Conservation (phyloP, 2,888 invertebrate genomes). For the Amiota minor region DNA sequence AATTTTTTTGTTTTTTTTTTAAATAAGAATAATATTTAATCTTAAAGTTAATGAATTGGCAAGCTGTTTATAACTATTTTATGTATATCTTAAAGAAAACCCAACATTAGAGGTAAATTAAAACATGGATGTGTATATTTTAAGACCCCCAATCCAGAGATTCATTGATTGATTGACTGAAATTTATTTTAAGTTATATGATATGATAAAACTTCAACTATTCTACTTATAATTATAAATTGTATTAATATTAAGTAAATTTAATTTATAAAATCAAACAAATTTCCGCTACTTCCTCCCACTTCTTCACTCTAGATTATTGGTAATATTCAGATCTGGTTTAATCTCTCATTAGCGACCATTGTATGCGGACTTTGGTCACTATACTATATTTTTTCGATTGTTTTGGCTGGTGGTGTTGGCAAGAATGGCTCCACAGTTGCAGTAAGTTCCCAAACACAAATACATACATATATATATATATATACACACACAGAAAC, state of each 20-base stretch:
- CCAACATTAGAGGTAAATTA: too few relatives aligned
- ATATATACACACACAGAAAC: conserved; percentile 11
- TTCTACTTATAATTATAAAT: too few relatives aligned
- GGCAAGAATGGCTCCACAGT: conserved; percentile 99
- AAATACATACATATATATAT: conserved; percentile 18
- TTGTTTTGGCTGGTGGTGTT: conserved; percentile 93
- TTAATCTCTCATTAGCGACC: conserved; percentile 84
- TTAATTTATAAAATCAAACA: not conserved
- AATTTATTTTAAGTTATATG: too few relatives aligned
- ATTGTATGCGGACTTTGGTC: conserved; percentile 82
- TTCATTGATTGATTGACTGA: too few relatives aligned
- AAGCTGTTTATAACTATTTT: not conserved
- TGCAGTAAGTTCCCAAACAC: conserved; percentile 86
- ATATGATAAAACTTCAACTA: too few relatives aligned
- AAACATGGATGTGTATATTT: too few relatives aligned
- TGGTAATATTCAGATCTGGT: conserved; percentile 81
- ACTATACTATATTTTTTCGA: conserved; percentile 82
- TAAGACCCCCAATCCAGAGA: too few relatives aligned
- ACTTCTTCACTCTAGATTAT: conserved; percentile 74
- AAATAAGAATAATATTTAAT: not conserved
- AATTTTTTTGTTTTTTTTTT: conserved; percentile 20
- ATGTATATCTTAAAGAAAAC: too few relatives aligned
- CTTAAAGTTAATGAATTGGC: conserved; percentile 17
- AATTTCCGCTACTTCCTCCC: conserved; percentile 14
- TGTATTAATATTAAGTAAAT: too few relatives aligned